Evolutionary conservation across 2,797 vertebrate species (phyloP).

Genomic region (Uromys caudimaculatus): DNA sequence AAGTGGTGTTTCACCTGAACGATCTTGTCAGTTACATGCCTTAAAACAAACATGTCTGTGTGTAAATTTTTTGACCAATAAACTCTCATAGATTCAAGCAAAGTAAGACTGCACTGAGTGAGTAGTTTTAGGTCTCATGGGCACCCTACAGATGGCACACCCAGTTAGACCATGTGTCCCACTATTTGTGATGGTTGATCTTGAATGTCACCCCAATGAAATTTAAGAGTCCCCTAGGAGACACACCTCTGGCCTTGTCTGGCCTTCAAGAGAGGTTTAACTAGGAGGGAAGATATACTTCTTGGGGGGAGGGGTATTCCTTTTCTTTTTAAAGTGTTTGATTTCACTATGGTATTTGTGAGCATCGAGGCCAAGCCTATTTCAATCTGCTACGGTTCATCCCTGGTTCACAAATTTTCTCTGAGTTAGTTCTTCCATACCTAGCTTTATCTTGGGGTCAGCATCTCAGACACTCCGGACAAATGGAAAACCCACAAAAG

Average conservation of each 20-base stretch:
- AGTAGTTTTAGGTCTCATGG: background rate
- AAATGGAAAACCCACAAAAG: background rate
- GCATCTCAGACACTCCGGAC: no score
- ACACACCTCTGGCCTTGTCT: background rate
- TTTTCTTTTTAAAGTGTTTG: no score
- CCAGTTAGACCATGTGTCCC: background rate
- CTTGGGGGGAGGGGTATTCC: no score
- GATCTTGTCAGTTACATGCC: background rate
- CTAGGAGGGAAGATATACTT: no score
- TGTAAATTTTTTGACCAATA: background rate
- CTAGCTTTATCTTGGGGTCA: no score
- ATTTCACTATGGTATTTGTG: no score
- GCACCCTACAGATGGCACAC: background rate
- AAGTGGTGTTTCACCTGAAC: background rate
- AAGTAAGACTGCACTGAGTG: background rate
- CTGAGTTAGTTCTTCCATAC: no score
- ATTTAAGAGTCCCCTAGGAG: background rate
- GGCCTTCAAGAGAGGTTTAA: background rate
- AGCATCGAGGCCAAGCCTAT: background rate
- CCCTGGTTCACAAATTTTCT: no score
- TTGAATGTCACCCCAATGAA: background rate
- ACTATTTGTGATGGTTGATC: background rate
- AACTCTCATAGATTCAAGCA: background rate
- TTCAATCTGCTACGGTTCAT: no score
- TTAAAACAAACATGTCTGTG: background rate